These are phyloP conservation scores for Osmerus eperlanus DNA, from an alignment of 2,113 vertebrate species.

Conservation along the genomic window DNA sequence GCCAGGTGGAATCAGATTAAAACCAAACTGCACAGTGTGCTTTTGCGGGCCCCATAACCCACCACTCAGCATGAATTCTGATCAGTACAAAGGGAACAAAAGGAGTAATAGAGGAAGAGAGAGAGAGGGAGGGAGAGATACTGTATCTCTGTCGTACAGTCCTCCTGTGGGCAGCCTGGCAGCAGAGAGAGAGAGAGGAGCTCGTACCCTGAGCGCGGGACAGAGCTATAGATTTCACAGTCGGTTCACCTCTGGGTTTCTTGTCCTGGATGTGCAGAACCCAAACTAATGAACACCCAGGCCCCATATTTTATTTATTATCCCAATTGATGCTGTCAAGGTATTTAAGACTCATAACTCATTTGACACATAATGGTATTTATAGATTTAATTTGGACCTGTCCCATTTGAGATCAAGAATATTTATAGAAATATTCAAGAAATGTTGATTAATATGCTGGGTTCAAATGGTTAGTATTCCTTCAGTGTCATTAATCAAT, in stretches of 20 bases:
- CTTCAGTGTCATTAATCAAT: constrained; percentile 72
- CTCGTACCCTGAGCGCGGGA: constrained; percentile 56
- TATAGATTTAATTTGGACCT: constrained; percentile 70
- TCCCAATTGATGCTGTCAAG: constrained; percentile 67
- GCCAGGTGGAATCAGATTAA: constrained; percentile 75
- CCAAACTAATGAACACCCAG: constrained; percentile 65
- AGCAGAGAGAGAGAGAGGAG: constrained; percentile 61
- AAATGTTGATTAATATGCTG: constrained; percentile 67
- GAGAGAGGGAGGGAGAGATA: constrained; percentile 46
- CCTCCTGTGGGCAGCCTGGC: constrained; percentile 61
- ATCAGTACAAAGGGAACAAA: constrained; percentile 72
- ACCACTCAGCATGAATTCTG: constrained; percentile 75
- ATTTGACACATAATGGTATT: constrained; percentile 59
- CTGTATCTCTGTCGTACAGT: constrained; percentile 56
- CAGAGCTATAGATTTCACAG: constrained; percentile 59
- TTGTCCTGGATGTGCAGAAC: constrained; percentile 39
- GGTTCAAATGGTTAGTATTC: constrained; percentile 68
- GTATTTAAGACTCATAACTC: constrained; percentile 66
- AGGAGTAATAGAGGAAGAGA: constrained; percentile 39
- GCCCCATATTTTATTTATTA: constrained; percentile 64
- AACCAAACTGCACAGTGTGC: constrained; percentile 72
- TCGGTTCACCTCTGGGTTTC: constrained; percentile 50
- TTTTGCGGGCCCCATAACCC: constrained; percentile 63
- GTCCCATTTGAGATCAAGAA: constrained; percentile 63
- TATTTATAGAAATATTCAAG: constrained; percentile 69